Conservation (phyloP, 2,113 vertebrate species). For the Maccullochella peelii region DNA sequence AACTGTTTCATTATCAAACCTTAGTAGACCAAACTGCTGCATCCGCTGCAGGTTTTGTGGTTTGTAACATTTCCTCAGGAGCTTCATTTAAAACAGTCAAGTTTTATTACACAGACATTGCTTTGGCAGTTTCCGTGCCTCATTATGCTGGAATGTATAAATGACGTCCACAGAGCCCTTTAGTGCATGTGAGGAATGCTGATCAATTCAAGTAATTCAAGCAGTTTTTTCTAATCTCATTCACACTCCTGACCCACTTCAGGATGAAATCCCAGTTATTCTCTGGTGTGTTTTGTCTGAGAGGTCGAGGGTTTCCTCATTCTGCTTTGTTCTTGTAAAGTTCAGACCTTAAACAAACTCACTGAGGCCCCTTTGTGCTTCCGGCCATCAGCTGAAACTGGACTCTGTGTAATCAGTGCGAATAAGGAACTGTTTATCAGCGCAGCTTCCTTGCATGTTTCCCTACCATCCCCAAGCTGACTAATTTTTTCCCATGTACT, state of each 20-base stretch:
- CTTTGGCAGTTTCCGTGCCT: constrained; percentile 5
- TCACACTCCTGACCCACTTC: constrained; percentile 50
- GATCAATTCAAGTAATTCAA: constrained; percentile 36
- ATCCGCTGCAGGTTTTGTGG: background rate
- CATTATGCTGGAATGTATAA: constrained; percentile 48
- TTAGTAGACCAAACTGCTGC: background rate
- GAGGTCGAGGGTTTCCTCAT: constrained; percentile 39
- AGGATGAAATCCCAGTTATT: constrained; percentile 11
- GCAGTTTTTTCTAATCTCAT: constrained; percentile 26
- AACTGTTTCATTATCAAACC: background rate
- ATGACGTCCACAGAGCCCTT: constrained; percentile 17
- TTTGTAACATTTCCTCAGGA: background rate
- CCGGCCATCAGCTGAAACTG: constrained; percentile 39
- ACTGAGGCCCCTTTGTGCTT: constrained; percentile 53
- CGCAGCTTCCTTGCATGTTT: constrained; percentile 13
- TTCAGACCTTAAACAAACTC: constrained; percentile 48
- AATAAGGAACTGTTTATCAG: constrained; percentile 61
- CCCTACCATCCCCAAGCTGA: constrained; percentile 18
- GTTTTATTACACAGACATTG: constrained; percentile 15
- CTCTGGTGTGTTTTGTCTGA: constrained; percentile 49
- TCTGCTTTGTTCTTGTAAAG: constrained; percentile 53
- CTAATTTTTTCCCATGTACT: constrained; percentile 51
- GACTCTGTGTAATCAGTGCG: constrained; percentile 32
- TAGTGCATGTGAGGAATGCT: constrained; percentile 35
- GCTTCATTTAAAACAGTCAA: background rate